A percentile compares a stretch with the other conserved stretches of the same genome.
These are phyloP conservation scores for Amphibalanus amphitrite DNA, from an alignment of 1,140 invertebrate species.

Conservation along the genomic window DNA sequence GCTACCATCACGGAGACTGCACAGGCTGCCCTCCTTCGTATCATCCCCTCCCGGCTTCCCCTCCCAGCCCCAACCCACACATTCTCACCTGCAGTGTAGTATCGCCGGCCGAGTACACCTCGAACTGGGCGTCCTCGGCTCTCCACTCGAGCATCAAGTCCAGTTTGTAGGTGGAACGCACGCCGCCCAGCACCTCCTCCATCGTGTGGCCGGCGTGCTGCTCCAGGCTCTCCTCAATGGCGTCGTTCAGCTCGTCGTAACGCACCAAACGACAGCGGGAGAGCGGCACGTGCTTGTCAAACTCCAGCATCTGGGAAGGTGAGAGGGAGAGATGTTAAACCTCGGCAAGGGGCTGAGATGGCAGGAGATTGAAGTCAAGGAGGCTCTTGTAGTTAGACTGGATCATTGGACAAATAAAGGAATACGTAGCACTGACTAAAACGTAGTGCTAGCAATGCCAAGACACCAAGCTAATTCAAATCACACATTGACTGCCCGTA, in stretches of 20 bases:
- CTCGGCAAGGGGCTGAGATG: too few species aligned
- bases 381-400: too few species aligned
- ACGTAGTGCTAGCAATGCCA: too few species aligned
- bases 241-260: slow-evolving; percentile 45
- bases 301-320: slow-evolving; percentile 33
- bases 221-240: slow-evolving; percentile 52
- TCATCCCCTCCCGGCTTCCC: too few species aligned
- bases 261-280: slow-evolving; percentile 52
- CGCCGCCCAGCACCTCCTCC: slow-evolving; percentile 31
- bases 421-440: too few species aligned
- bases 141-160: slow-evolving; percentile 51
- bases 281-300: slow-evolving; percentile 38
- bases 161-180: slow-evolving; percentile 30
- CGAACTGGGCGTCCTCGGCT: slow-evolving; percentile 41
- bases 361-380: too few species aligned
- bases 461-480: too few species aligned
- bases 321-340: too few species aligned
- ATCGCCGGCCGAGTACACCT: slow-evolving; percentile 43
- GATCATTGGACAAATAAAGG: too few species aligned
- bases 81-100: neutral
- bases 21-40: too few species aligned
- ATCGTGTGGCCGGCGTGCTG: slow-evolving; percentile 35
- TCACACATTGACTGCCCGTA: too few species aligned
- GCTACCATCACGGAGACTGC: too few species aligned
- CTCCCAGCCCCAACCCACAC: slow-evolving; percentile 5